Base-by-base conservation (phyloP, 2,888 invertebrate genomes). In the Colletes collaris region DNA sequence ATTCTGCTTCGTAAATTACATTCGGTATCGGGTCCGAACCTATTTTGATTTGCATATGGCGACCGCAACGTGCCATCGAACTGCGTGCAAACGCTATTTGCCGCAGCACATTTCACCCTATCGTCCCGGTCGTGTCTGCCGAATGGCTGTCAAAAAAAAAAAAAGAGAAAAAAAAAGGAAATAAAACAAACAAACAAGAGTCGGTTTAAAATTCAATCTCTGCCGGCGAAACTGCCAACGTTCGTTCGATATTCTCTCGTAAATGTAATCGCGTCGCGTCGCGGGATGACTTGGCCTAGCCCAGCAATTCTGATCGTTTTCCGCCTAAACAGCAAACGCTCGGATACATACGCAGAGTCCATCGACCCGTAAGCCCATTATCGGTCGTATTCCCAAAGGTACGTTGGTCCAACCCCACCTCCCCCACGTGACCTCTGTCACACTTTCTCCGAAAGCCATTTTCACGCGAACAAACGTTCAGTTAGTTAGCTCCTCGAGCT, bases 21-120 rank as follows among this genome's bases (percentile, higher is more conserved):
- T 77, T 77, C 64, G 67, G 66, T 72, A 76, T 76, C 81, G 81
- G 73, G 73, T 71, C 72, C 80, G 78, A 74, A 82, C 78, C 82
- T 80, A 85, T 78, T 83, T 83, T 75, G 79, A 88, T 88, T 88
- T 88, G 84, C 88, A 87, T 88, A 87, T 76, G 81, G 71, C 72
- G 70, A 82, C 87, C 85, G 67, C 87, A 86, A 82, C 75, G 82
- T 78, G 78, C 85, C 77, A 77, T 79, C 84, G 79, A 79, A 79
- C 79, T 68, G 66, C 60, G 65, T 64, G 74, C 68, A 44, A 74
- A 73, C 83, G 63, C 72, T 84, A 82, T 86, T 86, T 81, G 76
- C 82, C 76, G 72, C 74, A 40, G 35, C 53, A 52, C 76, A 62
- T 67, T 80, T 76, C 71, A 27, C 58, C 66, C 65, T 55, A 64